Base-by-base conservation (phyloP, 2,888 invertebrate genomes). In the Acrobasis suavella region DNA sequence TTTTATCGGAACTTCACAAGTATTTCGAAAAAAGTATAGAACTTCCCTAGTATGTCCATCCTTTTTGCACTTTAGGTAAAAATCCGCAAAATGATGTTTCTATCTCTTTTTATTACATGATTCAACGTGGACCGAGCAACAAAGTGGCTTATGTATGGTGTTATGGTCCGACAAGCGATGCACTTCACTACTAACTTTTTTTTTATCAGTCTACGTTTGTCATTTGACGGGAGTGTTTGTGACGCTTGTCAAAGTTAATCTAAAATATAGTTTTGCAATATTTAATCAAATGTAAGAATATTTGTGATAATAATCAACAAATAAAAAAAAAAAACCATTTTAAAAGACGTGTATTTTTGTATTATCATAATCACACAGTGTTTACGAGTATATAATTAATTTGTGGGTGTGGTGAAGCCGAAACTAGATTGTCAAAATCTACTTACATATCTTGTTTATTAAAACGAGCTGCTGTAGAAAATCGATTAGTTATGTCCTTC, bases 371-470 rank as follows among this genome's bases (percentile, higher is more conserved):
- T 17, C 16, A 62, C 64, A 65, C 66, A 70, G 67, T 72, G 63
- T 71, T 69, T 68, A 65, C 72, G 71, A 80, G 79, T 71, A 22
- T 3, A 1, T 22, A 81, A 80, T 78, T 81, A 80, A 73, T 68
- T 76, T 73, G 75, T 82, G 89, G 89, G 89, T 89, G 89, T 89
- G 89, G 89, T 89, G 79, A 80, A 81, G 76, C 79, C 75, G 78
- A 55, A 75, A 75, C 75, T 80, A 76, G 76, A 71, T 76, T 77
- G 79, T 77, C 80, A 77, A 80, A 74, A 77, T 74, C 67, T 17
- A 37, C 39, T 51, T 17, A 10, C 12, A 56, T 42, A 32, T n/a
- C 17, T 42, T 42, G 42, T 56, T 42, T 56, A 17, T 42, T 14
- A 42, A 9, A 38, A 15, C 38, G 15, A 42, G 39, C 56, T 55